These are phyloP conservation scores for Columba livia DNA, from an alignment of 2,113 vertebrate species.

Conservation along the genomic window DNA sequence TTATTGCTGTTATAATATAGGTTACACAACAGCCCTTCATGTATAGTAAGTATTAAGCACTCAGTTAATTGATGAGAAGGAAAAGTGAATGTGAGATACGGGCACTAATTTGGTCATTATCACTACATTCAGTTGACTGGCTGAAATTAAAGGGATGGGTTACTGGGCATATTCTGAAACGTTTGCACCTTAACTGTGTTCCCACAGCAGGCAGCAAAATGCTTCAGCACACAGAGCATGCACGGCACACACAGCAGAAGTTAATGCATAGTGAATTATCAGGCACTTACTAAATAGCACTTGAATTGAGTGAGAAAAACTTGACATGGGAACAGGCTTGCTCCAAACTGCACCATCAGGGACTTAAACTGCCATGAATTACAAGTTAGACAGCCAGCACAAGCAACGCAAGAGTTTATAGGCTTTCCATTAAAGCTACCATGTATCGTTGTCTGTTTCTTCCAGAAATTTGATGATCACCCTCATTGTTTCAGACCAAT, in stretches of 20 bases:
- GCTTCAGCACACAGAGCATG: not conserved
- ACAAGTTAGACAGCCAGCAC: not conserved
- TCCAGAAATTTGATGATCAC: not conserved
- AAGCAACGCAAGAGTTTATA: not conserved
- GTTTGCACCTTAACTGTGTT: not conserved
- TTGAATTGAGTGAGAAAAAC: not conserved
- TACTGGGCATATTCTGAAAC: not conserved
- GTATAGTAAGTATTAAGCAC: not conserved
- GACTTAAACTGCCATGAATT: not conserved
- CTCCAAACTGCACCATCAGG: not conserved
- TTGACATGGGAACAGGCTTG: not conserved
- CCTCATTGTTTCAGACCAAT: accelerated
- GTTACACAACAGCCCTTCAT: not conserved
- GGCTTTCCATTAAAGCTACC: not conserved
- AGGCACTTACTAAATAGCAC: not conserved
- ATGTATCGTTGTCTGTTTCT: not conserved
- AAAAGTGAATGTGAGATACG: not conserved
- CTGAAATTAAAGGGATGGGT: conserved; percentile 6
- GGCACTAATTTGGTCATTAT: conserved; percentile 14
- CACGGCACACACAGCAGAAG: not conserved
- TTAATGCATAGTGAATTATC: not conserved
- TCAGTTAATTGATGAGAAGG: not conserved
- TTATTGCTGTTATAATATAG: not conserved
- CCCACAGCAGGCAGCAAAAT: not conserved
- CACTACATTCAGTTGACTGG: not conserved